These are phyloP conservation scores for Microplitis mediator DNA, from an alignment of 1,140 invertebrate genomes.

Conservation along the genomic window DNA sequence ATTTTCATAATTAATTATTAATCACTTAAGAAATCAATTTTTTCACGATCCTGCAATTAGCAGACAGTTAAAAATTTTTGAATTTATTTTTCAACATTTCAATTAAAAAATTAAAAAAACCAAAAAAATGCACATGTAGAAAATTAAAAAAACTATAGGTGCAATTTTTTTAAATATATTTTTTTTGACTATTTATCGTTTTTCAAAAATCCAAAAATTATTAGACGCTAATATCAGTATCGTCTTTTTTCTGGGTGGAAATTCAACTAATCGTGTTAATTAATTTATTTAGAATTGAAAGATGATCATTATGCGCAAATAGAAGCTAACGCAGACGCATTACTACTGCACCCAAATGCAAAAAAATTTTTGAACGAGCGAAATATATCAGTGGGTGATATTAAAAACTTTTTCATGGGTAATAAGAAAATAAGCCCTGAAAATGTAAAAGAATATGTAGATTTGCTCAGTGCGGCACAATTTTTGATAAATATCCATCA, in stretches of 20 bases:
- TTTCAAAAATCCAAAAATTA: no score
- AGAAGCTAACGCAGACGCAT: background rate
- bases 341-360: background rate
- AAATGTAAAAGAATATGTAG: background rate
- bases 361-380: background rate
- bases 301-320: background rate
- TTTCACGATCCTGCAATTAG: no score
- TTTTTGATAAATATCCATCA: conserved; percentile 26
- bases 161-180: no score
- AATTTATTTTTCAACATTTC: no score
- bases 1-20: no score
- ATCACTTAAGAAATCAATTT: no score
- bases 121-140: no score
- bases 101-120: no score
- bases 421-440: conserved; percentile 5
- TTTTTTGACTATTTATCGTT: no score
- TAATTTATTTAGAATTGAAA: background rate
- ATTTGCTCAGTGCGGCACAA: conserved; percentile 1
- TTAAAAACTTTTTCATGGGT: conserved; percentile 56
- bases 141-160: no score
- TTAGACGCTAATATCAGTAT: background rate
- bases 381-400: conserved; percentile 48
- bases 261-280: background rate
- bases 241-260: no score
- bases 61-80: no score